These are phyloP conservation scores for Pandion haliaetus DNA, from an alignment of 2,113 vertebrate species.

Conservation along the genomic window DNA sequence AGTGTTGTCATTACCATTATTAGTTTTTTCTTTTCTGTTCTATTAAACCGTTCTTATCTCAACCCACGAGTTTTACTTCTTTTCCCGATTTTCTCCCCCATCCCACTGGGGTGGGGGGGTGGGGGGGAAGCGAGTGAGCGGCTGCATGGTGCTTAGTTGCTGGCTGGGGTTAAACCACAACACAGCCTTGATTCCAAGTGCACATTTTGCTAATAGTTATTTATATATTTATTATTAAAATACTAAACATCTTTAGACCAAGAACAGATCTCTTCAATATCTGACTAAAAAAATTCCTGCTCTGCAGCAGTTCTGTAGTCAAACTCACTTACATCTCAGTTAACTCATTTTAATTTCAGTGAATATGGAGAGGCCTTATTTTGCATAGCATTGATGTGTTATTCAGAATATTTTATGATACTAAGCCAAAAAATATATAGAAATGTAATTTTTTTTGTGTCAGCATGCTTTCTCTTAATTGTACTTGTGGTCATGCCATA, in stretches of 20 bases:
- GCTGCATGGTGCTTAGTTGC: too few relatives aligned
- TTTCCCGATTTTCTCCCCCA: too few relatives aligned
- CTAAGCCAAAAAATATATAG: neutral
- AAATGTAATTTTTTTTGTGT: neutral
- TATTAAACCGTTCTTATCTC: too few relatives aligned
- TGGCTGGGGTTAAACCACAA: too few relatives aligned
- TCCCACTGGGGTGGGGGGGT: too few relatives aligned
- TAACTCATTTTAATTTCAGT: neutral
- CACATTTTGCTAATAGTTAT: neutral
- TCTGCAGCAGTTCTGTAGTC: neutral
- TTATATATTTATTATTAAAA: neutral
- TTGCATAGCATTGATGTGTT: neutral
- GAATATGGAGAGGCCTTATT: neutral
- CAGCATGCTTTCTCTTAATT: neutral
- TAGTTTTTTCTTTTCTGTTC: too few relatives aligned
- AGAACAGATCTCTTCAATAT: neutral
- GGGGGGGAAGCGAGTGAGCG: too few relatives aligned
- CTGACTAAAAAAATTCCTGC: neutral
- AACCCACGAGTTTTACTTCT: too few relatives aligned
- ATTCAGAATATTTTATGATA: neutral
- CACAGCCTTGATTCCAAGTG: neutral
- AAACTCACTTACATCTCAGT: neutral
- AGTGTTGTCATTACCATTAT: too few relatives aligned
- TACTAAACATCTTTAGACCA: neutral
- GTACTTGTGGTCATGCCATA: neutral